Percentiles rank a stretch among this genome's conserved stretches.
These are phyloP conservation scores for Charadrius vociferus DNA, from an alignment of 2,113 vertebrate species.

Conservation along the genomic window DNA sequence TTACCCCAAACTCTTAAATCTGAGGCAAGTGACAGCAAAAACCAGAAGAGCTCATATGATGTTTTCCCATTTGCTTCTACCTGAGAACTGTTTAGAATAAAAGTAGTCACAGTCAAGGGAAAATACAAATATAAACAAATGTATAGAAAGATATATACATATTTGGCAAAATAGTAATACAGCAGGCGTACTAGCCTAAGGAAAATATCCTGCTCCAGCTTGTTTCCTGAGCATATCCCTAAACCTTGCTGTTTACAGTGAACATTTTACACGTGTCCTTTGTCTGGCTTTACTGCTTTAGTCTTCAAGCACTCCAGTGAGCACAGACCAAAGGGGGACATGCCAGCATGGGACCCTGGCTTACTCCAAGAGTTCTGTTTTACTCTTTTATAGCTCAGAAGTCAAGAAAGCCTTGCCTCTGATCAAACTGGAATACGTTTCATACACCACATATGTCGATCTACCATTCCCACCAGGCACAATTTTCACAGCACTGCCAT, in stretches of 20 bases:
- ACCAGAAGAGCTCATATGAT: not conserved
- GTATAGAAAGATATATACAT: not conserved
- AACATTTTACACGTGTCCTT: not conserved
- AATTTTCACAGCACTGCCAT: constrained; percentile 47
- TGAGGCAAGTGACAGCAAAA: not conserved
- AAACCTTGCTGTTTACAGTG: not conserved
- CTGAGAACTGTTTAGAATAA: not conserved
- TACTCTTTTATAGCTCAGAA: not conserved
- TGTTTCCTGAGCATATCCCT: not conserved
- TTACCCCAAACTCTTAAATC: constrained; percentile 4
- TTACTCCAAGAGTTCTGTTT: not conserved
- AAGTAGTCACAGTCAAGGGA: not conserved
- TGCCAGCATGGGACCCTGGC: not conserved
- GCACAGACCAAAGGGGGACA: not conserved
- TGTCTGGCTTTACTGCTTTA: not conserved
- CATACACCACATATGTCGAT: fast-evolving
- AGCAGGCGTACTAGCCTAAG: not conserved
- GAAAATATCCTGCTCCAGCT: not conserved
- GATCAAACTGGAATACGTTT: constrained; percentile 41
- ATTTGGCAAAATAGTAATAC: not conserved
- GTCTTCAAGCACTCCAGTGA: not conserved
- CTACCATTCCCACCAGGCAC: constrained; percentile 32
- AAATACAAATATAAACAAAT: not conserved
- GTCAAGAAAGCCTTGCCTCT: constrained; percentile 8
- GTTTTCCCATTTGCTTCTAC: not conserved